Conservation (phyloP, 2,888 invertebrate species). For the Biston betularia region DNA sequence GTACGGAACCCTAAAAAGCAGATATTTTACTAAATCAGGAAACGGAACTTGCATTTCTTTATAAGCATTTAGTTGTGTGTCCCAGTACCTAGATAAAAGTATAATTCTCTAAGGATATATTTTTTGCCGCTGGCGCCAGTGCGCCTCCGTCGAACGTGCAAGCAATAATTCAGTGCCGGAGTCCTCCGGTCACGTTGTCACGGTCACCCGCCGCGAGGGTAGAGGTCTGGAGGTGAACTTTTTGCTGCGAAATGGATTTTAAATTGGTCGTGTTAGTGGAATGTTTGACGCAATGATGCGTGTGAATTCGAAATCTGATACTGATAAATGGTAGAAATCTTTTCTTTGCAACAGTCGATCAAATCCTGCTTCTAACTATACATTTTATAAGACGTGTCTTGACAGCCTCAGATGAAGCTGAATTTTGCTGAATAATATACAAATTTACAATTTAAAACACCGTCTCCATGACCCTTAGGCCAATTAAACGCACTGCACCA, state of each 20-base stretch:
- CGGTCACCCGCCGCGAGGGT: slow-evolving; percentile 43
- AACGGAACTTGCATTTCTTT: too few species aligned
- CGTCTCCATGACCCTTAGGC: too few species aligned
- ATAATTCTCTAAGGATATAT: slow-evolving; percentile 3
- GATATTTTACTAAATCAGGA: too few species aligned
- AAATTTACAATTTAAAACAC: too few species aligned
- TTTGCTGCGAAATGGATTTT: slow-evolving; percentile 33
- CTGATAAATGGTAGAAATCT: not conserved
- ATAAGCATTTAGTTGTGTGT: too few species aligned
- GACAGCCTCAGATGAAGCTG: too few species aligned
- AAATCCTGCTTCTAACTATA: too few species aligned
- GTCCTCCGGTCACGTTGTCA: slow-evolving; percentile 42
- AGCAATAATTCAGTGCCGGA: slow-evolving; percentile 67
- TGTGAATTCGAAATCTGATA: slow-evolving; percentile 9
- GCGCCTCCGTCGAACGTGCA: slow-evolving; percentile 56
- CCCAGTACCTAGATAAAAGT: not conserved
- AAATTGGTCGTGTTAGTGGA: slow-evolving; percentile 31
- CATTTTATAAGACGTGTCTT: too few species aligned
- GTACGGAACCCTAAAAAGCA: too few species aligned
- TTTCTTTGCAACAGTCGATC: too few species aligned
- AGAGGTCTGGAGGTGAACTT: slow-evolving; percentile 15
- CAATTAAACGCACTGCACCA: too few species aligned
- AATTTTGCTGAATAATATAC: too few species aligned
- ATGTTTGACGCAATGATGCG: slow-evolving; percentile 7
- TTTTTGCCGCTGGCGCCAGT: slow-evolving; percentile 64